Conservation (phyloP, 2,797 vertebrate genomes). For the Xiphorhynchus erythropygius region DNA sequence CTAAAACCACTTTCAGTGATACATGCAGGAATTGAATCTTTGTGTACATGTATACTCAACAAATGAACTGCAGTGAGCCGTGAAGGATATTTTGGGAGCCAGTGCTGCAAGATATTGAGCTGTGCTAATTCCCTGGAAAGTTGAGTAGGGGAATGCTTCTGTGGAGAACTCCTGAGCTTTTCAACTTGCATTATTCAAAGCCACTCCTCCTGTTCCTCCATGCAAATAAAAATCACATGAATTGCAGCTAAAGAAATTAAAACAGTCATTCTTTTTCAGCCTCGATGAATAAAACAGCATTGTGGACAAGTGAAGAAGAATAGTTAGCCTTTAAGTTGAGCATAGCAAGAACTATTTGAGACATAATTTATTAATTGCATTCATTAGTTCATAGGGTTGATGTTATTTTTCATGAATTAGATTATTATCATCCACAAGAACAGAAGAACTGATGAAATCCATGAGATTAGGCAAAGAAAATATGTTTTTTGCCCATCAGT, state of each 20-base stretch:
- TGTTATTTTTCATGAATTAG: background rate
- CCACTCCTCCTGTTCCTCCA: background rate
- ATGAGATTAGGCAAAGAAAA: background rate
- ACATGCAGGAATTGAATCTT: background rate
- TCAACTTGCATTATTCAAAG: slow-evolving; percentile 1
- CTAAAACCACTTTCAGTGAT: background rate
- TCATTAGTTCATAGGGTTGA: background rate
- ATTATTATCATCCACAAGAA: background rate
- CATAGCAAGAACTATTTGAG: background rate
- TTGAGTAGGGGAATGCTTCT: background rate
- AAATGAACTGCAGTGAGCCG: background rate
- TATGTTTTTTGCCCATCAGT: background rate
- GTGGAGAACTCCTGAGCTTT: background rate
- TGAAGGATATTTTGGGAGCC: slow-evolving; percentile 30
- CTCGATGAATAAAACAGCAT: slow-evolving; percentile 22
- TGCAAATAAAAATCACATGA: background rate
- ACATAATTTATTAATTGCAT: background rate
- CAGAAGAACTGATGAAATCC: background rate
- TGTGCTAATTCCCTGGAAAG: slow-evolving; percentile 11
- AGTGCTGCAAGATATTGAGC: background rate
- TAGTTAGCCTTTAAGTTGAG: slow-evolving; percentile 2
- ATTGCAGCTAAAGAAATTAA: background rate
- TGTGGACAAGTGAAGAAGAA: background rate
- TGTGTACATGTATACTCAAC: background rate
- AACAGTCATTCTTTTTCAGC: background rate